phyloP scores from a whole-genome alignment of 1,140 invertebrate species.

The Hycleus phaleratus region DNA sequence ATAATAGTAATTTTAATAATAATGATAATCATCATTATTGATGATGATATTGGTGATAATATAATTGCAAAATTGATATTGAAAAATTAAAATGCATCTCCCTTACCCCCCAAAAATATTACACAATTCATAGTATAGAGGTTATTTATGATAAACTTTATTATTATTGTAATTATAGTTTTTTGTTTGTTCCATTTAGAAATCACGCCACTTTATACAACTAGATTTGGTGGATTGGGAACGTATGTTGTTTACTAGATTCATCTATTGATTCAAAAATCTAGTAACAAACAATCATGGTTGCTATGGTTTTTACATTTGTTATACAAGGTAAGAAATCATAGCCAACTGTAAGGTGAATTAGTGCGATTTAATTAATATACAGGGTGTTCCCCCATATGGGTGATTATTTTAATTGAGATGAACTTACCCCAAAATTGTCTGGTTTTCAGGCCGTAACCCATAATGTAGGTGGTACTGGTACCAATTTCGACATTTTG shows the following conservation, averaged over 20 bases:
- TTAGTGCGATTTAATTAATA: background rate
- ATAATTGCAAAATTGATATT: too few relatives aligned
- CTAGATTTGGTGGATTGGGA: background rate
- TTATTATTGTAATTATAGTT: too few relatives aligned
- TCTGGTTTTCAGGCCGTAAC: conserved; percentile 23
- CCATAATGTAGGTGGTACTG: conserved; percentile 22
- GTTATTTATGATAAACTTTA: too few relatives aligned
- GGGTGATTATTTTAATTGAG: background rate
- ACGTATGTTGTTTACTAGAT: background rate
- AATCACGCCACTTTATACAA: background rate
- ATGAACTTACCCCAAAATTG: conserved; percentile 25
- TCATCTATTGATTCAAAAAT: too few relatives aligned
- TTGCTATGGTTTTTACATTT: too few relatives aligned
- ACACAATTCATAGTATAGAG: too few relatives aligned
- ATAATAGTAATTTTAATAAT: background rate
- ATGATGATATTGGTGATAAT: too few relatives aligned
- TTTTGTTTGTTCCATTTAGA: background rate
- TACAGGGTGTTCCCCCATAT: background rate
- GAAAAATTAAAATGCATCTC: too few relatives aligned
- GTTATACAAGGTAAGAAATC: too few relatives aligned
- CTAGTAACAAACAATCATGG: too few relatives aligned
- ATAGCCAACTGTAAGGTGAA: too few relatives aligned
- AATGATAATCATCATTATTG: background rate
- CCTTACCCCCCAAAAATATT: too few relatives aligned
- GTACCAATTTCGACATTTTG: conserved; percentile 3